Base-by-base conservation (phyloP, 2,113 vertebrate species). In the Sturnus vulgaris region DNA sequence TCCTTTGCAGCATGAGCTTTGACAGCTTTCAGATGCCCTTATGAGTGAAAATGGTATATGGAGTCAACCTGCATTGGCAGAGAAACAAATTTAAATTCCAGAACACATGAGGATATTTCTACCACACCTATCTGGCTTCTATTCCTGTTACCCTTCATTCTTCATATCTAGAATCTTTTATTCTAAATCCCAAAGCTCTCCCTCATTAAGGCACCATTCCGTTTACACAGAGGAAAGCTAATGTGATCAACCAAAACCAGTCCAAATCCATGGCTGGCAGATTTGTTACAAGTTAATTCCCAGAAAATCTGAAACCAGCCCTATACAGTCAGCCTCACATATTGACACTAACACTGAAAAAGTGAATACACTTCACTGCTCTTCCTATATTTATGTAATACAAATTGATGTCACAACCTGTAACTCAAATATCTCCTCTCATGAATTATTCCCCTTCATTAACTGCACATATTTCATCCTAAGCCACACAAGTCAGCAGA, bases 361-460 rank as follows among this genome's bases (percentile, higher is more conserved):
- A 57, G 12, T 15, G 49, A 88, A 56, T 11, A 35, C 46, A 39
- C 65, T 53, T 91, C 86, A 57, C 31, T 63, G 66, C 89, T 86
- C 83, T 88, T 60, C 71, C 69, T 53, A 3, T 59, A 66, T 73
- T 94, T 92, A 69, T 92, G 93, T 88, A 85, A 73, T 23, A 94
- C 73, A 94, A 96, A 97, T 94, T 86, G 94, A 75, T 96, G 87
- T 96, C 88, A 90, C 46, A 91, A 73, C 78, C 92, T 47, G 15
- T 69, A 92, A 76, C 57, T 91, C 76, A 70, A 66, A 44, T 55
- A 64, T 44, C 56, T 68, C 82, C 50, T 60, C 90, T 96, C 92
- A 87, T 88, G 79, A 91, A 92, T 97, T 95, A 92, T 94, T 91
- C 93, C 59, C 49, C 81, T 65, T 92, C 88, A 90, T 94, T 91